Conservation (phyloP, 2,113 vertebrate species). For the Esox niger region DNA sequence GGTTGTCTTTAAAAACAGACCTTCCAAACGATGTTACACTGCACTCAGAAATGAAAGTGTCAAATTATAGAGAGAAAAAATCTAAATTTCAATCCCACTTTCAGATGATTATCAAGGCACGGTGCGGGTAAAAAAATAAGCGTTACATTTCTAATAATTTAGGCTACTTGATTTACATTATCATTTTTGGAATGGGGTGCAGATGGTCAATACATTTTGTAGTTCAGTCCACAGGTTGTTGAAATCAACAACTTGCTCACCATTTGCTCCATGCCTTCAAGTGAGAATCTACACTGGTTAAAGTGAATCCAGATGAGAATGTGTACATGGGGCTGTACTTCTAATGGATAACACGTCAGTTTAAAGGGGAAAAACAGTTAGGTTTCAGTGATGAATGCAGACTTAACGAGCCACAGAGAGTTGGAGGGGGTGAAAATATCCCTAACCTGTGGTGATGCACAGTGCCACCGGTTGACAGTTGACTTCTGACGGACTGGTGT, state of each 20-base stretch:
- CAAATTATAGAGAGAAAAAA: background rate
- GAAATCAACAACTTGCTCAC: too few relatives aligned
- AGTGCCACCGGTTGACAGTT: background rate
- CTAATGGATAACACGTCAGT: too few relatives aligned
- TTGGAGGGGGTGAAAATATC: background rate
- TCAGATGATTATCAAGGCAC: slow-evolving; percentile 5
- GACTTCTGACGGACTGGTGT: too few relatives aligned
- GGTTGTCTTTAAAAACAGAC: background rate
- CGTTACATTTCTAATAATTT: background rate
- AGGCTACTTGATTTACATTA: slow-evolving; percentile 9
- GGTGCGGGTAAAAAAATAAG: background rate
- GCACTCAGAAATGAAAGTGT: background rate
- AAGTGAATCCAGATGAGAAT: too few relatives aligned
- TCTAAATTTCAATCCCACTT: background rate
- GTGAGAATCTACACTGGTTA: too few relatives aligned
- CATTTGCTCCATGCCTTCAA: too few relatives aligned
- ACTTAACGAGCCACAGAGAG: too few relatives aligned
- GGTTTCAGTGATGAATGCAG: too few relatives aligned
- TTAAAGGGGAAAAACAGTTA: too few relatives aligned
- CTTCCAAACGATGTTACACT: background rate
- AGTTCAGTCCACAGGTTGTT: too few relatives aligned
- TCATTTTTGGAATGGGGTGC: background rate
- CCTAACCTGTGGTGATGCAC: background rate
- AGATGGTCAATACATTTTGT: too few relatives aligned
- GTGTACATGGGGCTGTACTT: too few relatives aligned